Conservation (phyloP, 2,797 vertebrate genomes). For the Leptatherina wallacei region DNA sequence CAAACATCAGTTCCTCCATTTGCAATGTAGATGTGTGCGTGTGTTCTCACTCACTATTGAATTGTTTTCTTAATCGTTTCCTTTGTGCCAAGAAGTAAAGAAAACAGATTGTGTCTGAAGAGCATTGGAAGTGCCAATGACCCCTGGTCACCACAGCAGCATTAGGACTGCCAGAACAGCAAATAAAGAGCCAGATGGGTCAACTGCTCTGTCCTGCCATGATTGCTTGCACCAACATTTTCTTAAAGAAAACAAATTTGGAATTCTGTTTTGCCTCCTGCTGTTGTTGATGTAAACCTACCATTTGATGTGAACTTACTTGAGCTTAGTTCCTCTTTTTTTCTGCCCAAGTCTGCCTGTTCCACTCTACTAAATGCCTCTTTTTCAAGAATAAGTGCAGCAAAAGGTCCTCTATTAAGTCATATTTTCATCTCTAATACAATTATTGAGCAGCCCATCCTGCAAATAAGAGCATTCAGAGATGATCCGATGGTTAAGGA, state of each 20-base stretch:
- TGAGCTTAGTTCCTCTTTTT: background rate
- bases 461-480: conserved; percentile 5
- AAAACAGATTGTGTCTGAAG: conserved; percentile 84
- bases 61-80: conserved; percentile 87
- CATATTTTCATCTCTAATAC: conserved; percentile 2
- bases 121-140: conserved; percentile 81
- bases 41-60: conserved; percentile 79
- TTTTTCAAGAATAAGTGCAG: background rate
- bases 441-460: background rate
- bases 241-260: conserved; percentile 65
- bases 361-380: background rate
- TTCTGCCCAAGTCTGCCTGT: background rate
- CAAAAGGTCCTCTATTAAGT: background rate
- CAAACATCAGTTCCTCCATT: conserved; percentile 74
- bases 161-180: conserved; percentile 74
- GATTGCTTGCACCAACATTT: conserved; percentile 78
- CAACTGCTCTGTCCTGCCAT: conserved; percentile 61
- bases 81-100: conserved; percentile 83
- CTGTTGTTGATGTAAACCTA: conserved; percentile 1
- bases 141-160: conserved; percentile 71
- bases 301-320: background rate
- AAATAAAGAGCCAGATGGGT: conserved; percentile 73
- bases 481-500: background rate
- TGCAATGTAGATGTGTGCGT: conserved; percentile 81
- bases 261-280: conserved; percentile 32